Conservation (phyloP, 2,888 invertebrate genomes). For the Thera obeliscata region DNA sequence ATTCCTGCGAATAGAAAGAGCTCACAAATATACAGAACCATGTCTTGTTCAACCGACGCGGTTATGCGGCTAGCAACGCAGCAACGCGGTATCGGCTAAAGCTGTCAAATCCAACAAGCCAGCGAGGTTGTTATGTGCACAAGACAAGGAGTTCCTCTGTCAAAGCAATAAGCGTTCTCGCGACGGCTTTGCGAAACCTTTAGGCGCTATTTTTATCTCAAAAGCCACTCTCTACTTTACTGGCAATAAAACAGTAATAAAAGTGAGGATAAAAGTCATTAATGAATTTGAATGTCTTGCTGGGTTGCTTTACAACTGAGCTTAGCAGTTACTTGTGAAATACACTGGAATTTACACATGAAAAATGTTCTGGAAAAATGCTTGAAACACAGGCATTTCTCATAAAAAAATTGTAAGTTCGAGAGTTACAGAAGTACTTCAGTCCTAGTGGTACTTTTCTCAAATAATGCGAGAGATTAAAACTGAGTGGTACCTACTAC, state of each 20-base stretch:
- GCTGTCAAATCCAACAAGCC: neutral
- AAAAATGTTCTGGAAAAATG: neutral
- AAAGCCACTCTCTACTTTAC: slow-evolving; percentile 35
- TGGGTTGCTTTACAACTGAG: slow-evolving; percentile 35
- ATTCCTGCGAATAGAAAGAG: slow-evolving; percentile 16
- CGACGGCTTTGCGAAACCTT: slow-evolving; percentile 5
- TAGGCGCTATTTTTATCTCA: slow-evolving; percentile 22
- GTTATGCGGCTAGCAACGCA: neutral
- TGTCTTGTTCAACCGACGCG: slow-evolving; percentile 2
- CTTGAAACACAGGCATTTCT: neutral
- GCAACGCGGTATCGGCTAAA: neutral
- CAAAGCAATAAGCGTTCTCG: neutral
- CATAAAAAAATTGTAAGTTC: no score
- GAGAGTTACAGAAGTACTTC: no score
- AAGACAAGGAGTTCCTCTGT: neutral
- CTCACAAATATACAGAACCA: slow-evolving; percentile 15
- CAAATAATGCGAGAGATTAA: no score
- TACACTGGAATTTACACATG: neutral
- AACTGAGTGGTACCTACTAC: no score
- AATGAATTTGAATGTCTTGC: slow-evolving; percentile 41
- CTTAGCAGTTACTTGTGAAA: slow-evolving; percentile 32
- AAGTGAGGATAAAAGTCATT: slow-evolving; percentile 39
- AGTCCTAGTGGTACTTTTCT: no score
- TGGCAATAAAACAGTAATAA: slow-evolving; percentile 41
- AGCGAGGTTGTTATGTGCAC: neutral